A percentile compares a stretch with the other conserved stretches of the same genome.
phyloP scores from a whole-genome alignment of 2,888 invertebrate genomes.

The Thymelicus lineola region DNA sequence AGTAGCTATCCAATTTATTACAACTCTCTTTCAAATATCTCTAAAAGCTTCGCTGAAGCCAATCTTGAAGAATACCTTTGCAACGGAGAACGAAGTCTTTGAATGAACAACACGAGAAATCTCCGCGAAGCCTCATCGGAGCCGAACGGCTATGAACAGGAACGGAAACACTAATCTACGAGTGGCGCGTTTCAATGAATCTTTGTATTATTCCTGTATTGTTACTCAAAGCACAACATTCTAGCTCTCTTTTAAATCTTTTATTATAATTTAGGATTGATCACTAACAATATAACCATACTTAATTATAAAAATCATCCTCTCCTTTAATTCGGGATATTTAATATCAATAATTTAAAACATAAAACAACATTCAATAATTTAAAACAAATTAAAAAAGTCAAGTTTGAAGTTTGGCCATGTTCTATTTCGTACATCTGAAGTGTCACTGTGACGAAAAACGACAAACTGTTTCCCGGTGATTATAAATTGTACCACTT shows the following conservation, averaged over 20 bases:
- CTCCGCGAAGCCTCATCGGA: conserved; percentile 25
- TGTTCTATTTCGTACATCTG: too few relatives aligned
- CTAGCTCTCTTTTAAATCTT: conserved; percentile 2
- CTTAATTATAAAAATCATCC: too few relatives aligned
- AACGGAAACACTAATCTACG: conserved; percentile 40
- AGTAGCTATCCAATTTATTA: conserved; percentile 21
- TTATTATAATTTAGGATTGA: conserved; percentile 4
- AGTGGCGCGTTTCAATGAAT: conserved; percentile 21
- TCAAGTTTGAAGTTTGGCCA: too few relatives aligned
- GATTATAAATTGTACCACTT: too few relatives aligned
- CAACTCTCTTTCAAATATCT: conserved; percentile 21
- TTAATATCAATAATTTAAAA: too few relatives aligned
- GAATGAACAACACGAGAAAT: conserved; percentile 31
- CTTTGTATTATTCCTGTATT: conserved; percentile 30
- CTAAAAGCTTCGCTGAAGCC: conserved; percentile 20
- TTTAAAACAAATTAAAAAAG: too few relatives aligned
- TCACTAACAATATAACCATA: too few relatives aligned
- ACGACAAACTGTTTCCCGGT: too few relatives aligned
- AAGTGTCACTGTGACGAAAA: too few relatives aligned
- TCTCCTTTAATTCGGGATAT: too few relatives aligned
- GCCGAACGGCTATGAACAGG: conserved; percentile 32
- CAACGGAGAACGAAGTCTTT: conserved; percentile 24
- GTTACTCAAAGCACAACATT: conserved; percentile 22
- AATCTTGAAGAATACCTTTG: conserved; percentile 33
- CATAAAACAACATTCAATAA: too few relatives aligned